Base-by-base conservation (phyloP, 2,888 invertebrate genomes). In the Lepidocyrtoides sp. region DNA sequence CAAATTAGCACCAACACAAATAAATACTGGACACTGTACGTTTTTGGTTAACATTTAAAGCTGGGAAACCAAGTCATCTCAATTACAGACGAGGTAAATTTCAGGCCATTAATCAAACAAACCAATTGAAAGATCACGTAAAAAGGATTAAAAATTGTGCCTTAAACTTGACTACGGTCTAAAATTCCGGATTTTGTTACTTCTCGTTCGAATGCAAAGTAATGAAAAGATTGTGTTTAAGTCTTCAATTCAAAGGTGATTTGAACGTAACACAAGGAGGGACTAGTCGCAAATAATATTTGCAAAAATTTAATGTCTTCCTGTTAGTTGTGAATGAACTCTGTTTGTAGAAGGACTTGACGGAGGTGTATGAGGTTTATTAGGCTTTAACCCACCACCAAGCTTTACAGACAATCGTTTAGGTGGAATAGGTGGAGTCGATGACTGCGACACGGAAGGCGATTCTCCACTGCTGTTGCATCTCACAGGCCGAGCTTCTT, bases 361-460 rank as follows among this genome's bases (percentile, higher is more conserved):
- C 14, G 94, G 94, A 32, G 94, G 94, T 8, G 94, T 94, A 17
- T 89, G 92, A 5, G 93, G 66, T 82, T 93, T n/a, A n/a, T n/a
- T 93, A 12, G 93, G 91, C 83, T 93, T 94, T 3, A 92, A 60
- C 14, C 66, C 91, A 1, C 90, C 85, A 29, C 92, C 91, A n/a
- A 93, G 10, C 69, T 93, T 93, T 12, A 91, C 86, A 12, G 93
- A 92, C 20, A 94, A 90, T 72, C 93, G 75, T 77, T 94, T 94
- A 8, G 94, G 94, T 32, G 94, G 94, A 41, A 93, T 88, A 26
- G 93, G 93, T 8, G 94, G 93, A 1, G 92, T 92, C 2, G 93
- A 93, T 14, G 93, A 92, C 51, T 92, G 93, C 32, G 89, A 89
- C 20, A 82, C 89, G 20, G 90, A 87, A 17, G 92, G 79, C 17